Conservation (phyloP, 2,888 invertebrate species). For the Lepidochitona cinerea region DNA sequence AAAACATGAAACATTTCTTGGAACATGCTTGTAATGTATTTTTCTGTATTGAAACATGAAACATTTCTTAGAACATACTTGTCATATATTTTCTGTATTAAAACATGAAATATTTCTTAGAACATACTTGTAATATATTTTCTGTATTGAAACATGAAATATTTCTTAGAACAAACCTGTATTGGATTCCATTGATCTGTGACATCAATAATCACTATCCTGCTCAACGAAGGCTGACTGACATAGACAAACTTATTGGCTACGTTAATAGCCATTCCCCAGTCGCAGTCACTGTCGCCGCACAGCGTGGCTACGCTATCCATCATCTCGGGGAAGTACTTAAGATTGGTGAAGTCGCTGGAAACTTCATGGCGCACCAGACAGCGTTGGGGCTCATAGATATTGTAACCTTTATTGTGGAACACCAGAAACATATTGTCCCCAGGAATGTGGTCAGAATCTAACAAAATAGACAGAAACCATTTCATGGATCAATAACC, state of each 20-base stretch:
- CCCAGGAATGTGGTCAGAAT: no score
- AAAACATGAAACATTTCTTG: no score
- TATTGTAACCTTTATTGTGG: constrained; percentile 82
- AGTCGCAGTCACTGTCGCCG: constrained; percentile 75
- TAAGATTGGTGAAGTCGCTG: constrained; percentile 80
- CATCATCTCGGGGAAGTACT: constrained; percentile 57
- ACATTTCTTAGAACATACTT: no score
- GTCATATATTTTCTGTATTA: no score
- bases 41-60: no score
- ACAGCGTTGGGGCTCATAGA: constrained; percentile 82
- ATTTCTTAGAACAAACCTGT: no score
- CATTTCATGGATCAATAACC: no score
- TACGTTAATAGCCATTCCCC: constrained; percentile 82
- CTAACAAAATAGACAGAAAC: no score
- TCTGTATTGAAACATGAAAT: no score
- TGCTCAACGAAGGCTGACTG: constrained; percentile 80
- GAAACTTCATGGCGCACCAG: constrained; percentile 80
- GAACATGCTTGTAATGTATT: no score
- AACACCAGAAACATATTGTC: constrained; percentile 78
- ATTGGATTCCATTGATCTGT: constrained; percentile 67
- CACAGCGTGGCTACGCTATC: constrained; percentile 69
- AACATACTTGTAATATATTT: no score
- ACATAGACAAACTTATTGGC: constrained; percentile 80
- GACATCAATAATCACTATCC: constrained; percentile 81
- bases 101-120: no score